phyloP scores from a whole-genome alignment of 2,113 vertebrate species.

The Zeus faber region DNA sequence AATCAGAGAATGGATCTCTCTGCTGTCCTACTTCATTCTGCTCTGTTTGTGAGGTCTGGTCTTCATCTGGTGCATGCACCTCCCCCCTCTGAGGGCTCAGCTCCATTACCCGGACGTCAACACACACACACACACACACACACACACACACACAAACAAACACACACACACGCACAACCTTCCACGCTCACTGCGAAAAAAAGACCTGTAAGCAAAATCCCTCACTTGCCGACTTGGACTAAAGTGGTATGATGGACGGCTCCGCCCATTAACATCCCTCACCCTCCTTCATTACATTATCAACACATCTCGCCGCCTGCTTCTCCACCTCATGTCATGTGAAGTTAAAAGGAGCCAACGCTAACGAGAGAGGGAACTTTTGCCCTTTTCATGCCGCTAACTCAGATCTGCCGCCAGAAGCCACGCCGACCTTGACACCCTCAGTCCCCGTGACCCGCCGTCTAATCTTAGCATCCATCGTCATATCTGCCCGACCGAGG shows the following conservation, averaged over 20 bases:
- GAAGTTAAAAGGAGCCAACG: too few species aligned
- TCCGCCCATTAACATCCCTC: conserved; percentile 15
- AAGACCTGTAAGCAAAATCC: conserved; percentile 20
- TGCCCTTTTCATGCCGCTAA: conserved; percentile 16
- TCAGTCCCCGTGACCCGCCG: not conserved
- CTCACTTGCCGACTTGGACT: too few species aligned
- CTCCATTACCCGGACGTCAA: conserved; percentile 23
- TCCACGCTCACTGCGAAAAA: not conserved
- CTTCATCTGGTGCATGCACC: conserved; percentile 23
- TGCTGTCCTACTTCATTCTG: conserved; percentile 22
- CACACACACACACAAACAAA: too few species aligned
- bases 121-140: too few species aligned
- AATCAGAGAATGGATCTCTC: not conserved
- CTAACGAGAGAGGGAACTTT: too few species aligned
- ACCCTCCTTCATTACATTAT: not conserved
- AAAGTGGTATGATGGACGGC: conserved; percentile 9
- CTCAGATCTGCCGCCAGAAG: not conserved
- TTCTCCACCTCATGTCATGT: conserved; percentile 8
- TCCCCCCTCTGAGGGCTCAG: conserved; percentile 9
- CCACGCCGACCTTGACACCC: not conserved
- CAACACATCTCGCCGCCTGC: conserved; percentile 5
- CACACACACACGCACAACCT: conserved; percentile 7
- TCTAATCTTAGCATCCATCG: conserved; percentile 1
- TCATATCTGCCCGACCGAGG: conserved; percentile 2
- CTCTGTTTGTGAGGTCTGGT: conserved; percentile 4